phyloP scores from a whole-genome alignment of 2,113 vertebrate species.

The Microcebus lehilahytsara region DNA sequence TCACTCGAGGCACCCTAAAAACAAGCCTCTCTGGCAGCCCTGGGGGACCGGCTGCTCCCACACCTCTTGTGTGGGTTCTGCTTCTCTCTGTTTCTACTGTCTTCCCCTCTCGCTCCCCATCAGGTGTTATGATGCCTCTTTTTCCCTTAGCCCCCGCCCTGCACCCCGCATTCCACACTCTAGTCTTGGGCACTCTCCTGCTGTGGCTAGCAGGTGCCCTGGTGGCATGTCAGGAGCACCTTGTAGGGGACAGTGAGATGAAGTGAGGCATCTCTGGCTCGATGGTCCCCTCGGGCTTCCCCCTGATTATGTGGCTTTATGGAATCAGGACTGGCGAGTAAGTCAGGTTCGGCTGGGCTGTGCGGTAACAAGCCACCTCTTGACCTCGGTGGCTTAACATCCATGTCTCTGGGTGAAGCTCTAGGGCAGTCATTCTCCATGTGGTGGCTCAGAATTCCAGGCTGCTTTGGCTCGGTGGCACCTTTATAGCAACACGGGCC shows the following conservation, averaged over 20 bases:
- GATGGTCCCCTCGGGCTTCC: too few species aligned
- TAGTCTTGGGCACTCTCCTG: not conserved
- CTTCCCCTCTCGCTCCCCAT: not conserved
- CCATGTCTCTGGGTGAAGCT: not conserved
- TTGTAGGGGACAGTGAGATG: not conserved
- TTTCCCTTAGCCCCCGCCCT: not conserved
- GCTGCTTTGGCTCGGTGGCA: not conserved
- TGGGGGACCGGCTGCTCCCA: not conserved
- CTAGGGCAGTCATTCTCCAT: not conserved
- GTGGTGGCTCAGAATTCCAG: not conserved
- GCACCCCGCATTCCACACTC: not conserved
- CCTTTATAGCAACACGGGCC: not conserved
- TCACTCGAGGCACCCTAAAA: not conserved
- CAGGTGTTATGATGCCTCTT: not conserved
- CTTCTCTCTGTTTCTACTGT: not conserved
- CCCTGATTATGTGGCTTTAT: not conserved
- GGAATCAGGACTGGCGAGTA: not conserved
- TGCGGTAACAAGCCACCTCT: not conserved
- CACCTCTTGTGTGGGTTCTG: accelerated
- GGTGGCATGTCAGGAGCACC: not conserved
- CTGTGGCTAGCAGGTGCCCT: not conserved
- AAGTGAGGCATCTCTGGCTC: not conserved
- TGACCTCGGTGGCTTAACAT: not conserved
- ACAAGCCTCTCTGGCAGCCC: not conserved
- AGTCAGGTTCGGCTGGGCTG: not conserved